Evolutionary conservation across 2,888 invertebrate species (phyloP).

Genomic region (Epicampocera succincta): DNA sequence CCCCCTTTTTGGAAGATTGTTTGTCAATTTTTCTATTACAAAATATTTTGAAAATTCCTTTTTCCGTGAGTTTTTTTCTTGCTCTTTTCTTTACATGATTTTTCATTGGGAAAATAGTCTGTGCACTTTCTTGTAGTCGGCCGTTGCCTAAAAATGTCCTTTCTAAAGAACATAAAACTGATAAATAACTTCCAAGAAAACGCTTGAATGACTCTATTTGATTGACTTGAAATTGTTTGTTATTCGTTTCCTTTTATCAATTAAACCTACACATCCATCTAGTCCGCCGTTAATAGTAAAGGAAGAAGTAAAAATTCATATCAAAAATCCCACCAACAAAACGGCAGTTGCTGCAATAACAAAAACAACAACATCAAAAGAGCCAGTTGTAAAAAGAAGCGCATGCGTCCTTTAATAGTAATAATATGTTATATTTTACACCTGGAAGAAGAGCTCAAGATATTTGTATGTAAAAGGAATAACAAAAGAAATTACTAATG

Average conservation of each 20-base stretch:
- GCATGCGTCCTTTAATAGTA: slow-evolving; percentile 60
- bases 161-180: slow-evolving; percentile 6
- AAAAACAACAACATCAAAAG: too few relatives aligned
- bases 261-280: slow-evolving; percentile 62
- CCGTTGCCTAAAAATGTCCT: background rate
- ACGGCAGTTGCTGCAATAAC: slow-evolving; percentile 67
- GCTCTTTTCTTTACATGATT: too few relatives aligned
- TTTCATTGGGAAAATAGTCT: too few relatives aligned
- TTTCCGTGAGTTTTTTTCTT: too few relatives aligned
- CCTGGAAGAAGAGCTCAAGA: slow-evolving; percentile 66
- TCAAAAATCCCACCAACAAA: slow-evolving; percentile 42
- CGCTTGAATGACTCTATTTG: slow-evolving; percentile 8
- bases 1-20: too few relatives aligned
- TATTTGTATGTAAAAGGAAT: slow-evolving; percentile 47
- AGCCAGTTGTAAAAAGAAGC: slow-evolving; percentile 53
- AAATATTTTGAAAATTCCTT: too few relatives aligned
- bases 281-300: background rate
- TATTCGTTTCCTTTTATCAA: slow-evolving; percentile 36
- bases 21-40: too few relatives aligned
- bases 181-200: slow-evolving; percentile 20
- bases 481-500: slow-evolving; percentile 67
- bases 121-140: too few relatives aligned
- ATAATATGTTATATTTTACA: slow-evolving; percentile 61
- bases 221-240: slow-evolving; percentile 28
- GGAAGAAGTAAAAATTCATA: slow-evolving; percentile 1